phyloP scores from a whole-genome alignment of 2,888 invertebrate genomes.

The Heteropelma amictum region DNA sequence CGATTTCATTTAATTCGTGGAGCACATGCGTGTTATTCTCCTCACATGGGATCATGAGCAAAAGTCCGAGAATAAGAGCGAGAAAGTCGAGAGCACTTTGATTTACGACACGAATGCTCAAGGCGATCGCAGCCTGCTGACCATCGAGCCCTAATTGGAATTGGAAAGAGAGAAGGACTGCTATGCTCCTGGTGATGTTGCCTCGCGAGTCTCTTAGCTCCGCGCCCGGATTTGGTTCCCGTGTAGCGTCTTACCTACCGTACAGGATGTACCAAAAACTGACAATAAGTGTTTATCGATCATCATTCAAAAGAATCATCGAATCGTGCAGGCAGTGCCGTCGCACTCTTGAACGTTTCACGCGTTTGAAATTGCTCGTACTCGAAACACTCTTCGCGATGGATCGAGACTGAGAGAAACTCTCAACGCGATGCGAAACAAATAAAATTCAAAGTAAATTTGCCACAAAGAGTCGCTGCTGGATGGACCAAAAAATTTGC shows the following conservation, averaged over 20 bases:
- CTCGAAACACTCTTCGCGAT: too few species aligned
- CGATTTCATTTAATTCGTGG: slow-evolving; percentile 59
- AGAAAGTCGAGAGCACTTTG: slow-evolving; percentile 54
- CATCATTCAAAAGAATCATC: too few species aligned
- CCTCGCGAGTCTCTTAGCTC: slow-evolving; percentile 43
- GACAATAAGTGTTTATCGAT: too few species aligned
- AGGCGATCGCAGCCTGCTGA: slow-evolving; percentile 55
- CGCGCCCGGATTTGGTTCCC: slow-evolving; percentile 21
- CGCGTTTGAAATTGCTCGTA: too few species aligned
- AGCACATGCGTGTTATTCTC: slow-evolving; percentile 54
- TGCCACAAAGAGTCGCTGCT: too few species aligned
- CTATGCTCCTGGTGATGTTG: slow-evolving; percentile 42
- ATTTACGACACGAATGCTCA: slow-evolving; percentile 58
- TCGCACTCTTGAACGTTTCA: too few species aligned
- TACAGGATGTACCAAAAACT: slow-evolving; percentile 49
- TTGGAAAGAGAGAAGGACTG: slow-evolving; percentile 57
- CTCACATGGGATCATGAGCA: slow-evolving; percentile 22
- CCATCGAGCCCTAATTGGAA: slow-evolving; percentile 63
- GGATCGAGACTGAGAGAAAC: too few species aligned
- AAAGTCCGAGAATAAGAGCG: slow-evolving; percentile 41
- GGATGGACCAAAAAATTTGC: too few species aligned
- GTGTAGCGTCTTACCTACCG: not conserved
- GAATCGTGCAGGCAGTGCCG: not conserved
- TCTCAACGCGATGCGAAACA: too few species aligned
- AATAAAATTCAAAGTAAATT: too few species aligned